Base-by-base conservation (phyloP, 2,113 vertebrate genomes). In the Gorsachius goisagi region DNA sequence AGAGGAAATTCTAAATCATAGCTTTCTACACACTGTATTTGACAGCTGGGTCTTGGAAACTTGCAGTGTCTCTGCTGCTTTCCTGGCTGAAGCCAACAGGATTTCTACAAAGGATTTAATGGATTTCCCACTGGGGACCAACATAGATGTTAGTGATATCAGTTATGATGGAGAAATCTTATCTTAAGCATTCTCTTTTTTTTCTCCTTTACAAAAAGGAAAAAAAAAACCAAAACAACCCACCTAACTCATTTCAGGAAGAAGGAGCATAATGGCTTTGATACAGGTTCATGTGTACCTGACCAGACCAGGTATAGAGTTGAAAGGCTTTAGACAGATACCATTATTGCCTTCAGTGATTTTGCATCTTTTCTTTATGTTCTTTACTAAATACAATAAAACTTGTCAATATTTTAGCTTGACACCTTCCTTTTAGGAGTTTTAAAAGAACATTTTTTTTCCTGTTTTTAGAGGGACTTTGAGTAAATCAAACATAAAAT, bases 1-100 rank as follows among this genome's bases (percentile, higher is more conserved):
- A 90, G 89, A 77, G 85, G 93, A 97, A 95, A 92, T 80, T 82
- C 73, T 88, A 90, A 90, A 95, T 96, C 63, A 90, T 28, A 94
- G 41, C 55, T 87, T 93, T 94, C 75, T 90, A 28, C 67, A n/a
- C 3, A 1, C 66, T 72, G 27, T 41, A 63, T 44, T 91, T 92
- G 63, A 59, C 80, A 90, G 62, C 50, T 0, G 6, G 32, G 12
- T 56, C 55, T 81, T 72, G 41, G 53, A 95, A 95, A 80, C 20
- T 37, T 73, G 37, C 62, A 28, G 26, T 11, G 26, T 64, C 47
- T 49, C 75, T 85, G n/a, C 37, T 62, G 33, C 41, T 83, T 10
- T 8, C 35, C 69, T 5, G 2, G n/a, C 35, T 88, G 72, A 92
- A 92, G 66, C 18, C 27, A 55, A 58, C 12, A 80, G 37, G 35